phyloP scores from a whole-genome alignment of 2,888 invertebrate genomes.

The Luperina nickerlii region DNA sequence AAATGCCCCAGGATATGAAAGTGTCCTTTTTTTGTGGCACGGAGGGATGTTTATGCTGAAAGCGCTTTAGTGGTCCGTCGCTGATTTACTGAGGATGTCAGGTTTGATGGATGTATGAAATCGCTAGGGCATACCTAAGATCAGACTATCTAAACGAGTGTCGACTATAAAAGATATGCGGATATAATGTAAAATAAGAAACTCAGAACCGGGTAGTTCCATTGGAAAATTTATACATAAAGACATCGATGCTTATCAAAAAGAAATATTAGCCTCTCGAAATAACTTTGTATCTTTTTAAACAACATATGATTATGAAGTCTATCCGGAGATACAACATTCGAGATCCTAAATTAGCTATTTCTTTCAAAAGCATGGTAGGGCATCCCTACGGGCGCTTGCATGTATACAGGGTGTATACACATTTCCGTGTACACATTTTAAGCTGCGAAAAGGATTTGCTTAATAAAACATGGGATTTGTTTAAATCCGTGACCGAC shows the following conservation, averaged over 20 bases:
- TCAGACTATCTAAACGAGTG: background rate
- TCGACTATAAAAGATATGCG: no score
- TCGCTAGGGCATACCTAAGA: background rate
- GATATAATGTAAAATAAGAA: no score
- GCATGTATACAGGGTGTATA: constrained; percentile 7
- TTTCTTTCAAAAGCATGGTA: background rate
- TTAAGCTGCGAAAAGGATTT: constrained; percentile 70
- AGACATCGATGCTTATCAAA: background rate
- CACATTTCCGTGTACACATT: constrained; percentile 47
- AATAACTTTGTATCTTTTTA: background rate
- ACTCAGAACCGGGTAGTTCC: no score
- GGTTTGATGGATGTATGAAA: background rate
- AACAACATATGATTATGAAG: background rate
- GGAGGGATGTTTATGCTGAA: constrained; percentile 32
- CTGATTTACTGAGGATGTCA: background rate
- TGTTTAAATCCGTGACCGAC: constrained; percentile 55
- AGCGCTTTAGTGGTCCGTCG: background rate
- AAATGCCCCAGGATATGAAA: constrained; percentile 1
- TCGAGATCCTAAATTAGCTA: background rate
- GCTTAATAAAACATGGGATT: constrained; percentile 73
- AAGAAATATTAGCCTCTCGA: background rate
- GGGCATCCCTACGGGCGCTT: constrained; percentile 34
- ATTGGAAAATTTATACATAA: background rate
- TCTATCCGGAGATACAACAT: background rate
- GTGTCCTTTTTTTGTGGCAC: background rate